phyloP scores from a whole-genome alignment of 2,888 invertebrate genomes.

The Epistrophella euchroma region DNA sequence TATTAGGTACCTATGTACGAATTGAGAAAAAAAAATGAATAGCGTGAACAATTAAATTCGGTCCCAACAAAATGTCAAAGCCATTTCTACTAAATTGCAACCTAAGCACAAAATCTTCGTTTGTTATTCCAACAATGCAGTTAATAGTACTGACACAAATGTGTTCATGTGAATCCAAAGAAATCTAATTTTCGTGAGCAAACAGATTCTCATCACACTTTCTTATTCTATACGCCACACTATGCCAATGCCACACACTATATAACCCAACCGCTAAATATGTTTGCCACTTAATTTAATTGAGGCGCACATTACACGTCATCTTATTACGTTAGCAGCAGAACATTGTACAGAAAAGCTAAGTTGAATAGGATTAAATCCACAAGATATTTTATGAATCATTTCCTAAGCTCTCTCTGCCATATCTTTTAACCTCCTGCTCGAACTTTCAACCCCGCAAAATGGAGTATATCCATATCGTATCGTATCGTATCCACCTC shows the following conservation, averaged over 20 bases:
- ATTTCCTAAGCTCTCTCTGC: constrained; percentile 72
- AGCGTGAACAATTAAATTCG: neutral
- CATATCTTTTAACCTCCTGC: constrained; percentile 45
- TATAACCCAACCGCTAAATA: constrained; percentile 69
- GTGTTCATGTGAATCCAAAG: constrained; percentile 8
- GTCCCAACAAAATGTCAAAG: neutral
- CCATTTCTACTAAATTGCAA: neutral
- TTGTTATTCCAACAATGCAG: neutral
- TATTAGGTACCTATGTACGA: no score
- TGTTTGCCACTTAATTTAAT: constrained; percentile 76
- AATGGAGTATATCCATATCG: constrained; percentile 21
- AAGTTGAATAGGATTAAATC: constrained; percentile 72
- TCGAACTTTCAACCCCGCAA: constrained; percentile 25
- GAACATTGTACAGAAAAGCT: constrained; percentile 43
- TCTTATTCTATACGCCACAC: neutral
- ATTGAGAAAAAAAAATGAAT: no score
- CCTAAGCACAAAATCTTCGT: neutral
- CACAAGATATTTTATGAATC: constrained; percentile 76
- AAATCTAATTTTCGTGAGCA: constrained; percentile 64
- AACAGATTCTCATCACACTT: constrained; percentile 40
- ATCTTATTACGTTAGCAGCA: constrained; percentile 72
- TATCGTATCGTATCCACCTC: no score
- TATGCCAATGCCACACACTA: neutral
- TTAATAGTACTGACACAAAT: constrained; percentile 13
- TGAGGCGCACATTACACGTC: constrained; percentile 76